Evolutionary conservation across 2,113 vertebrate species (phyloP).

Genomic region (Lota lota): DNA sequence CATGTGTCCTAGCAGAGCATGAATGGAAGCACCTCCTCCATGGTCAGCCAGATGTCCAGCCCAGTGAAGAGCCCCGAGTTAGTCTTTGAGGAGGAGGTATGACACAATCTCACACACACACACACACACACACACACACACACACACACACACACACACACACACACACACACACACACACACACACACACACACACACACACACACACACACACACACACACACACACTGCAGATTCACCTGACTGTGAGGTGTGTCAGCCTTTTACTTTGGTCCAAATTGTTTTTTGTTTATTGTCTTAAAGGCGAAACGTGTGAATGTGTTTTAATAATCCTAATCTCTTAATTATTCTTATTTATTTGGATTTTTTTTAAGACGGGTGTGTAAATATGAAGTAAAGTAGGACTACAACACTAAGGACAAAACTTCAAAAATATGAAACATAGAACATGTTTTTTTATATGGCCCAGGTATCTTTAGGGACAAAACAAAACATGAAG

Average conservation of each 20-base stretch:
- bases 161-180: slow-evolving; percentile 15
- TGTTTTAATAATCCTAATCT: too few relatives aligned
- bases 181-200: not conserved
- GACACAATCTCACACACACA: not conserved
- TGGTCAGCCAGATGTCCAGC: slow-evolving; percentile 64
- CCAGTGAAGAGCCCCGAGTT: slow-evolving; percentile 62
- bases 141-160: slow-evolving; percentile 16
- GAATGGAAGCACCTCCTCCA: slow-evolving; percentile 54
- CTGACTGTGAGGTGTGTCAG: too few relatives aligned
- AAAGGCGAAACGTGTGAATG: too few relatives aligned
- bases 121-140: not conserved
- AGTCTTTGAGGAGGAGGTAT: slow-evolving; percentile 47
- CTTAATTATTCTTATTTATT: too few relatives aligned
- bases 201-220: slow-evolving; percentile 2
- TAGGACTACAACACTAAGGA: too few relatives aligned
- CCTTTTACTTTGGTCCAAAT: too few relatives aligned
- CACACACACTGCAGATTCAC: not conserved
- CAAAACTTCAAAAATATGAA: too few relatives aligned
- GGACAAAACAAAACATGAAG: too few relatives aligned
- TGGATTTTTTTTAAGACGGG: not conserved
- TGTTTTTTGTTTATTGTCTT: too few relatives aligned
- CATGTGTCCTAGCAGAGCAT: slow-evolving; percentile 38
- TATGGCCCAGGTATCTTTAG: too few relatives aligned
- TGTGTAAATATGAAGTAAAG: too few relatives aligned
- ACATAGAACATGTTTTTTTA: too few relatives aligned